Base-by-base conservation (phyloP, 2,797 vertebrate species). In the Falco novaeseelandiae region DNA sequence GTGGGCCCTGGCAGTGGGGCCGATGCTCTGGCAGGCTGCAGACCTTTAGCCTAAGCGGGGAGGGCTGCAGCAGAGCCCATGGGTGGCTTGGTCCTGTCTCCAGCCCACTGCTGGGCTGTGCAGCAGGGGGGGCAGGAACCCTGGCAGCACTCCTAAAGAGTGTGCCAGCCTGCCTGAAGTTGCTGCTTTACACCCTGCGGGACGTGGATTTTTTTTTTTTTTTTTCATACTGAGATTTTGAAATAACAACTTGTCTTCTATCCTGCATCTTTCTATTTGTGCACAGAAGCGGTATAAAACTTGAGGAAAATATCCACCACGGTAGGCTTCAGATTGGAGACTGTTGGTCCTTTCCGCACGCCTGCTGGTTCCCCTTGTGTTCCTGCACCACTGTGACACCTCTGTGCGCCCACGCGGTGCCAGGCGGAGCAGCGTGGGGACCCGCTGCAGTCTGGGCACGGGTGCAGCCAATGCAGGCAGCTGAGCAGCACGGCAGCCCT, bases 91-190 rank as follows among this genome's bases (percentile, higher is more conserved):
- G 22, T 80, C 26, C 71, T n/a, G 10, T 49, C 54, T 85, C 76
- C 51, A 69, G 0, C 7, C 12, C 0, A 0, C 32, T 12, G 8
- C 74, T 76, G 63, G 46, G 20, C 27, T 0, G 0, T 27, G 55
- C 19, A 2, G 14, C 6, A 38, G 3, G 13, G 6, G 36, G 52
- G 32, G 46, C 71, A 83, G 46, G 42, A 86, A 25, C 32, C 3
- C 77, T 55, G 26, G 57, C 48, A 73, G 29, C 34, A 4, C 22
- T 88, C 40, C 59, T 66, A 0, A 57, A 36, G 34, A 9, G 10
- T 15, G 8, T 34, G 66, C 72, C 5, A 49, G n/a, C 49, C 36
- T 0, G 0, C n/a, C 26, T 57, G n/a, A 71, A 27, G 36, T 21
- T 54, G 18, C 51, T 77, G 38, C 12, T 49, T 58, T 67, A 15